A percentile compares a stretch with the other conserved stretches of the same genome.
These are phyloP conservation scores for Pterocles gutturalis DNA, from an alignment of 2,113 vertebrate species.

Conservation along the genomic window DNA sequence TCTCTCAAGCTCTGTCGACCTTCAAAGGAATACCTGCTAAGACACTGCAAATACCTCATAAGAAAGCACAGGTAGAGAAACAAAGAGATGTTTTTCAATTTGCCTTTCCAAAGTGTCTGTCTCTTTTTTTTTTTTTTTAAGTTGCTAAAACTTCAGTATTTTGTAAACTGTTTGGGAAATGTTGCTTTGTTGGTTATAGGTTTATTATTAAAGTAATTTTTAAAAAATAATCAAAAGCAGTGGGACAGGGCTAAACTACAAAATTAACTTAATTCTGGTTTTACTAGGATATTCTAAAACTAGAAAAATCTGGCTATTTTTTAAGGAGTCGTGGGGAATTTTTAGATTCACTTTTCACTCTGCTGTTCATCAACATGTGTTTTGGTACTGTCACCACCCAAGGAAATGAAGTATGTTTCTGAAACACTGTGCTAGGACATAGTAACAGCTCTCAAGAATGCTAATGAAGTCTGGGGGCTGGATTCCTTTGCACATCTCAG, in stretches of 20 bases:
- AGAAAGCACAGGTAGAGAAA: conserved; percentile 90
- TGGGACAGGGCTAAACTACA: neutral
- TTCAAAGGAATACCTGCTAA: conserved; percentile 96
- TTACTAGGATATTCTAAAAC: neutral
- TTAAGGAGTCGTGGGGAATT: conserved; percentile 6
- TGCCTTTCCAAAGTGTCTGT: neutral
- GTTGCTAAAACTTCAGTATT: neutral
- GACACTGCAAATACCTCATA: conserved; percentile 98
- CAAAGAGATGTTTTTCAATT: neutral
- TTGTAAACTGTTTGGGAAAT: neutral
- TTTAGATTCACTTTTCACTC: conserved; percentile 41
- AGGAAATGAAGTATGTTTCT: conserved; percentile 35
- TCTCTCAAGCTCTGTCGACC: conserved; percentile 96
- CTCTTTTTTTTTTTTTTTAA: neutral
- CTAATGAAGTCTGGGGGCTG: conserved; percentile 57
- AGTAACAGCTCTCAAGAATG: conserved; percentile 45
- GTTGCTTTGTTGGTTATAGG: neutral
- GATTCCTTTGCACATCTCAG: conserved; percentile 55
- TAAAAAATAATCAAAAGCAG: neutral
- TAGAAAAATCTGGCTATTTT: neutral
- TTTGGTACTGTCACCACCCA: conserved; percentile 50
- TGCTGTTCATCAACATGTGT: conserved; percentile 39
- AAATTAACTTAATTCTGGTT: neutral
- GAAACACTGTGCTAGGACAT: conserved; percentile 31
- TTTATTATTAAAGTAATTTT: neutral